Evolutionary conservation across 2,797 vertebrate species (phyloP).

Genomic region (Calcarius lapponicus): DNA sequence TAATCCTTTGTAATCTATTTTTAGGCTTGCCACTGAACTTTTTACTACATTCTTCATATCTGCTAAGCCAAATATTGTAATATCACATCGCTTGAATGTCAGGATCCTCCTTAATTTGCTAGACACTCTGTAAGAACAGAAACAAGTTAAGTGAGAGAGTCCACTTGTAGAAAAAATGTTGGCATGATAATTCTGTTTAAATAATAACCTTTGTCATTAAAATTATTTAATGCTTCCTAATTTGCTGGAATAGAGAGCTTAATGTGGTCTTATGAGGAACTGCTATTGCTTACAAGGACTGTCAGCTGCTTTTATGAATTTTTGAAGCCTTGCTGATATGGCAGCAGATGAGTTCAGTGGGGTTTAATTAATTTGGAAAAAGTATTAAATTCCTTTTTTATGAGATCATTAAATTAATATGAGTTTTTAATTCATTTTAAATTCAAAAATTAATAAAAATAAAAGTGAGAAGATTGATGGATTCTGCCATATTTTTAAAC

Average conservation of each 20-base stretch:
- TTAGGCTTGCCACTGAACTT: background rate
- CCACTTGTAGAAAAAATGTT: background rate
- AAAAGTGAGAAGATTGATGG: background rate
- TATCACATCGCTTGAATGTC: background rate
- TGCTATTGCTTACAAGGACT: conserved; percentile 1
- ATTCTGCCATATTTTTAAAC: background rate
- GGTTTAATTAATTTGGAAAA: conserved; percentile 51
- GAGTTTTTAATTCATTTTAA: conserved; percentile 14
- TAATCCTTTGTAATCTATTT: background rate
- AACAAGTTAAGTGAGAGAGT: background rate
- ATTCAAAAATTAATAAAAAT: background rate
- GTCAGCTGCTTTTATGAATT: conserved; percentile 11
- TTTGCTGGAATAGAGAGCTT: background rate
- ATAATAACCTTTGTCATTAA: conserved; percentile 2
- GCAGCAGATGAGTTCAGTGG: background rate
- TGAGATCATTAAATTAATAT: conserved; percentile 49
- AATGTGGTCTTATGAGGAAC: background rate
- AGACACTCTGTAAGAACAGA: background rate
- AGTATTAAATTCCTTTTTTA: conserved; percentile 12
- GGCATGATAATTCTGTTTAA: background rate
- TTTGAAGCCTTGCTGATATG: background rate
- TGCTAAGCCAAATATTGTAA: background rate
- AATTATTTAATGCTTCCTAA: background rate
- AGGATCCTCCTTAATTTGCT: background rate
- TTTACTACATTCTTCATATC: background rate